Conservation (phyloP, 1,140 invertebrate genomes). For the Drosophila miranda region DNA sequence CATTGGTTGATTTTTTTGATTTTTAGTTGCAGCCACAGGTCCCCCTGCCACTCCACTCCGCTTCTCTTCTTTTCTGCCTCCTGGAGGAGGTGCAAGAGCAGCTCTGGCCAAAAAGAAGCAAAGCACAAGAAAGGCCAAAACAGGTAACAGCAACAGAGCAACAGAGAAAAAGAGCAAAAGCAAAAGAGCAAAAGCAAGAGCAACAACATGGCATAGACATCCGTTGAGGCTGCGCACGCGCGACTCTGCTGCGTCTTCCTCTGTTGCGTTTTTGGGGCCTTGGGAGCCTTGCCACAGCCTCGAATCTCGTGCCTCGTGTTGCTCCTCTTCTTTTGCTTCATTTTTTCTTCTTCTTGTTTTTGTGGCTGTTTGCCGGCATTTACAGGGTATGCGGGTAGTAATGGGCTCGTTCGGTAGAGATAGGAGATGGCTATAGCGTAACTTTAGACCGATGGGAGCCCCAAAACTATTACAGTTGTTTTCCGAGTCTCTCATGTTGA, state of each 20-base stretch:
- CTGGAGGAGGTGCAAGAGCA: conserved; percentile 8
- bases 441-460: too few relatives aligned
- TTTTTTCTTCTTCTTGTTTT: background rate
- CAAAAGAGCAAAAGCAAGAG: conserved; percentile 7
- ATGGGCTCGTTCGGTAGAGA: background rate
- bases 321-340: conserved; percentile 40
- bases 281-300: conserved; percentile 36
- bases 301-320: conserved; percentile 67
- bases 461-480: too few relatives aligned
- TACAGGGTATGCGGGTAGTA: conserved; percentile 15
- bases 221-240: conserved; percentile 74
- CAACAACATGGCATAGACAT: conserved; percentile 50
- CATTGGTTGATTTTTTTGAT: conserved; percentile 77
- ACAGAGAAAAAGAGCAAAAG: background rate
- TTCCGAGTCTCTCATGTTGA: too few relatives aligned
- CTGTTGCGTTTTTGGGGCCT: conserved; percentile 43
- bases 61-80: background rate
- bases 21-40: conserved; percentile 40
- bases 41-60: background rate
- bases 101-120: conserved; percentile 34
- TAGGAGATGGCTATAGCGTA: too few relatives aligned
- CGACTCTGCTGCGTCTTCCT: conserved; percentile 39
- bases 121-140: conserved; percentile 70
- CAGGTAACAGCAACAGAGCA: conserved; percentile 58
- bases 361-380: conserved; percentile 26